These are phyloP conservation scores for Embidobia sp. DNA, from an alignment of 2,888 invertebrate species.

Conservation along the genomic window DNA sequence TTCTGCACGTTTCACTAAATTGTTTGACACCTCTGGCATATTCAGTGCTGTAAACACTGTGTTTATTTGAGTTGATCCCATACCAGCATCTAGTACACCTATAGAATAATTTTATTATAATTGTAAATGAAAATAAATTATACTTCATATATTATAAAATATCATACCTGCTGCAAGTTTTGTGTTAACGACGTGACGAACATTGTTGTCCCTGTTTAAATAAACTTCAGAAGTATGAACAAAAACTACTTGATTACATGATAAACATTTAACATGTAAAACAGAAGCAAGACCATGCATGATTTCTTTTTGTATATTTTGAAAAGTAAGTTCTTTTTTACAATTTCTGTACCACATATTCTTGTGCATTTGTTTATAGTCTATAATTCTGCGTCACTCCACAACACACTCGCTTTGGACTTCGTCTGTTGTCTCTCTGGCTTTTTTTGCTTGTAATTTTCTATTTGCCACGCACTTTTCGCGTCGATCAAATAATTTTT, in stretches of 20 bases:
- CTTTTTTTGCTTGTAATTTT: too few species aligned
- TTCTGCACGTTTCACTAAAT: conserved; percentile 16
- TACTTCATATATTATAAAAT: not conserved
- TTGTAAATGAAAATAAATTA: not conserved
- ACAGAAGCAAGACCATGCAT: not conserved
- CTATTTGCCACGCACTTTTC: too few species aligned
- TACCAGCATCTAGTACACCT: conserved; percentile 12
- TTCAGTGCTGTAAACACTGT: conserved; percentile 7
- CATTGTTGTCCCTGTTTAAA: not conserved
- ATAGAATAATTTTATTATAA: too few species aligned
- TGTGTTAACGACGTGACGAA: not conserved
- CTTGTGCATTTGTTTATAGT: too few species aligned
- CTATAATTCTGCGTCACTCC: too few species aligned
- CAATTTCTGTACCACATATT: not conserved
- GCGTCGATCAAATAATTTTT: too few species aligned
- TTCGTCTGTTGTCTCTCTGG: too few species aligned
- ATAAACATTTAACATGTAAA: not conserved
- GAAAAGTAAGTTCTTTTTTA: not conserved
- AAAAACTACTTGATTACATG: not conserved
- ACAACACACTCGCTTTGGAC: too few species aligned
- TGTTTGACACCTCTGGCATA: conserved; percentile 6
- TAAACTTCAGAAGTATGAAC: not conserved
- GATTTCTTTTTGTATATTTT: not conserved
- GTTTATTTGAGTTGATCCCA: conserved; percentile 6
- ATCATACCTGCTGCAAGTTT: conserved; percentile 8